A percentile compares a stretch with the other conserved stretches of the same genome.
Evolutionary conservation across 1,140 invertebrate species (phyloP).

Genomic region (Sitophilus oryzae): DNA sequence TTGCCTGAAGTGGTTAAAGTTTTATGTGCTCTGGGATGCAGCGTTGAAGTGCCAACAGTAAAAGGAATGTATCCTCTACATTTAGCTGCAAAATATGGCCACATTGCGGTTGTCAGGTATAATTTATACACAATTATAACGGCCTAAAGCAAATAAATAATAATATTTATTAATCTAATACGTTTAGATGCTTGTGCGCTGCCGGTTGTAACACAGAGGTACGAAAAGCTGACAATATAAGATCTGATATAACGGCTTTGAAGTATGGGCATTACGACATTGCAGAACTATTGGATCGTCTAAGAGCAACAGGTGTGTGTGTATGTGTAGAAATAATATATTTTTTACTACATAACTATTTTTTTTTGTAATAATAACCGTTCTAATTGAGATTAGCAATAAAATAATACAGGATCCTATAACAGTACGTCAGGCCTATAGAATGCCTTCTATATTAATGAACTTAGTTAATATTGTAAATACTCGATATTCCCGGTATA

Average conservation of each 20-base stretch:
- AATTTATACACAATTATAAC: neutral
- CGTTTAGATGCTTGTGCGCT: slow-evolving; percentile 61
- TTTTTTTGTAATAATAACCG: neutral
- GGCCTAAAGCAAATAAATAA: neutral
- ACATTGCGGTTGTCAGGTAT: slow-evolving; percentile 66
- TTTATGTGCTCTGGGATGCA: slow-evolving; percentile 68
- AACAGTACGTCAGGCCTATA: too few relatives aligned
- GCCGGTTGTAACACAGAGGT: slow-evolving; percentile 65
- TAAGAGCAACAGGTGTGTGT: slow-evolving; percentile 48
- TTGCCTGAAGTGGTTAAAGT: slow-evolving; percentile 64
- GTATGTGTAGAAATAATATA: neutral
- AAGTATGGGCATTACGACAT: slow-evolving; percentile 73
- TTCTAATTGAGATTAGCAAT: too few relatives aligned
- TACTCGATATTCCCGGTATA: too few relatives aligned
- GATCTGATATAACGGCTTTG: slow-evolving; percentile 75
- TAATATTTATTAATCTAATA: neutral
- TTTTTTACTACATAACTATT: neutral
- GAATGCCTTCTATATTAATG: too few relatives aligned
- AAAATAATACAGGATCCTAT: too few relatives aligned
- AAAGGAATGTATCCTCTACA: slow-evolving; percentile 68
- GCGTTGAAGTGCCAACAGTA: slow-evolving; percentile 63
- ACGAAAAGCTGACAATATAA: slow-evolving; percentile 66
- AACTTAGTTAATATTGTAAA: too few relatives aligned
- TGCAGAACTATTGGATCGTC: slow-evolving; percentile 62
- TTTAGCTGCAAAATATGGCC: slow-evolving; percentile 66